Percentiles rank a stretch among this genome's conserved stretches.
Evolutionary conservation across 2,113 vertebrate species (phyloP).

Genomic region (Cranoglanis bouderius): DNA sequence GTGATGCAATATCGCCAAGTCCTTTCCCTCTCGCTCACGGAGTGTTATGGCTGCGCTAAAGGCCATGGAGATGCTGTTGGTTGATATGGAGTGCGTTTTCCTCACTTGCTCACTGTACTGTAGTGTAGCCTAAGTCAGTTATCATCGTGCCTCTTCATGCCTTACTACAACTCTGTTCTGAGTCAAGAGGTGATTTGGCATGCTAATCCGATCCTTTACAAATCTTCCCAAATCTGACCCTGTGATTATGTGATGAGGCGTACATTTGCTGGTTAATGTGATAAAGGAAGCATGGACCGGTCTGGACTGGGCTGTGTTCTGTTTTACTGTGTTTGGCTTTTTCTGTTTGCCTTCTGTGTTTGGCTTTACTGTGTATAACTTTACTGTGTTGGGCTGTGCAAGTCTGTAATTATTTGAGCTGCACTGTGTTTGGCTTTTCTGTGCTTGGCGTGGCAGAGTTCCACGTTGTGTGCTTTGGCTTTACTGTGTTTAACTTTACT

Average conservation of each 20-base stretch:
- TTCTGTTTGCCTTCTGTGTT: neutral
- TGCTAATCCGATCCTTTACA: neutral
- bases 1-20: slow-evolving; percentile 51
- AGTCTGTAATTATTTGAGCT: neutral
- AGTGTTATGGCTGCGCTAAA: slow-evolving; percentile 14
- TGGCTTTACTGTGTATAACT: neutral
- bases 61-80: neutral
- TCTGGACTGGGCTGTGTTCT: neutral
- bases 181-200: neutral
- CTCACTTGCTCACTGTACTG: neutral
- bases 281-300: neutral
- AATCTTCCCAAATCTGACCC: neutral
- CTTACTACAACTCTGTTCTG: neutral
- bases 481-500: neutral
- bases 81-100: neutral
- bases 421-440: neutral
- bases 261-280: neutral
- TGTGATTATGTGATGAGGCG: neutral
- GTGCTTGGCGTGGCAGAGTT: neutral
- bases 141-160: neutral
- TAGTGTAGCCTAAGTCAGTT: neutral
- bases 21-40: slow-evolving; percentile 37
- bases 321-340: neutral
- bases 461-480: no score
- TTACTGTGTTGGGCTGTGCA: neutral